Percentiles rank a stretch among this genome's conserved stretches.
These are phyloP conservation scores for Cyprinodon variegatus DNA, from an alignment of 2,113 vertebrate species.

Conservation along the genomic window DNA sequence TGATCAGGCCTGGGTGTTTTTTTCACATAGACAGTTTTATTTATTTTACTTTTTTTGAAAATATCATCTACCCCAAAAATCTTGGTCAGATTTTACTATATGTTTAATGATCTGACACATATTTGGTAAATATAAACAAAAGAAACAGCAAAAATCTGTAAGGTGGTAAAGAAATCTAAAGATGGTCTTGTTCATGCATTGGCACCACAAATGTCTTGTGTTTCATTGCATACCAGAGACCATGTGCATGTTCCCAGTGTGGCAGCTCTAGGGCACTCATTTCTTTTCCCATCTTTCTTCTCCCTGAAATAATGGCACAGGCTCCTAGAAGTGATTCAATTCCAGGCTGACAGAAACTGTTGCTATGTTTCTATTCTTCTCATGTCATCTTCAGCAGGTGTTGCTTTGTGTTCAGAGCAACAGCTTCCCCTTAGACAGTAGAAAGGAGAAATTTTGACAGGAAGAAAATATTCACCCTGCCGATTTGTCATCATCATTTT, in stretches of 20 bases:
- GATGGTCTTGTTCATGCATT: neutral
- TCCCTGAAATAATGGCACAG: slow-evolving; percentile 12
- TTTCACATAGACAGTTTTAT: neutral
- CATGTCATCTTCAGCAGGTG: slow-evolving; percentile 42
- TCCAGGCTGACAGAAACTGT: slow-evolving; percentile 19
- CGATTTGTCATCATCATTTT: slow-evolving; percentile 62
- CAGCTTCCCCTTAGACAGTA: slow-evolving; percentile 50
- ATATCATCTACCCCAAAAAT: neutral
- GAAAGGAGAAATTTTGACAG: slow-evolving; percentile 52
- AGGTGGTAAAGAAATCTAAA: neutral
- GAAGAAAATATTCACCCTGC: slow-evolving; percentile 48
- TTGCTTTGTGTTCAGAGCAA: slow-evolving; percentile 25
- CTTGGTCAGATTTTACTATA: neutral
- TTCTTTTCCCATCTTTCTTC: slow-evolving; percentile 1
- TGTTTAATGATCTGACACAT: neutral
- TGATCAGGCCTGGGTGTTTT: too few species aligned
- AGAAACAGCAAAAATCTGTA: neutral
- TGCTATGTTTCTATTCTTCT: slow-evolving; percentile 31
- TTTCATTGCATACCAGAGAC: slow-evolving; percentile 25
- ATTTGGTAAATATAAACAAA: too few species aligned
- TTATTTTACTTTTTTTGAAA: neutral
- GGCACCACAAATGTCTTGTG: slow-evolving; percentile 1
- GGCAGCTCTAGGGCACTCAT: neutral
- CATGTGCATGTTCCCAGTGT: slow-evolving; percentile 4
- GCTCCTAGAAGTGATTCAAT: neutral